Evolutionary conservation across 2,797 vertebrate species (phyloP).

Genomic region (Poeciliopsis paucimaculata): DNA sequence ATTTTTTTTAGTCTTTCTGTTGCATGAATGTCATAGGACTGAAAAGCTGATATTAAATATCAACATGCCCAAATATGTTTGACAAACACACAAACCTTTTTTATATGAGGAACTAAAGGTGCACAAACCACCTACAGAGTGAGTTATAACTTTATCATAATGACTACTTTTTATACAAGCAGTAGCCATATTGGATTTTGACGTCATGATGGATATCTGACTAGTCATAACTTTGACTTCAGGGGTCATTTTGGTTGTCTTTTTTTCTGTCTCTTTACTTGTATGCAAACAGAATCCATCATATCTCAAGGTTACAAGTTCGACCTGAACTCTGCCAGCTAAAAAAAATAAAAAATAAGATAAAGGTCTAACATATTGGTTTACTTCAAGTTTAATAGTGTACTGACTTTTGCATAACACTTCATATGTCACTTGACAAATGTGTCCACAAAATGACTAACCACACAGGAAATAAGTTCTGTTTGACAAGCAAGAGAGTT

Average conservation of each 20-base stretch:
- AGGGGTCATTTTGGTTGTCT: not conserved
- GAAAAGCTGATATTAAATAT: not conserved
- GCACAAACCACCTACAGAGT: not conserved
- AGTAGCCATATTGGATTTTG: not conserved
- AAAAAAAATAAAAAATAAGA: not conserved
- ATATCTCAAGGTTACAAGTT: not conserved
- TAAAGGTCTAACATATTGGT: not conserved
- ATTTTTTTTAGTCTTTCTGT: no score
- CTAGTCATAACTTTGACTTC: not conserved
- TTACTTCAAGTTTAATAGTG: not conserved
- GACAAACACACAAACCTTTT: not conserved
- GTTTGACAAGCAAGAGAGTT: not conserved
- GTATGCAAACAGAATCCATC: not conserved
- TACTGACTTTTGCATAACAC: not conserved
- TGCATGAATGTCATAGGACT: not conserved
- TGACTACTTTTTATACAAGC: not conserved
- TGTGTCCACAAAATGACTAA: not conserved
- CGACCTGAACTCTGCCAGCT: not conserved
- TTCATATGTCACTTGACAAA: not conserved
- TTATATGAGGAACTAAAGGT: not conserved
- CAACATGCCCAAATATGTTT: not conserved
- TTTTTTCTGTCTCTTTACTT: not conserved
- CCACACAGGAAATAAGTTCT: not conserved
- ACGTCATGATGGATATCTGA: not conserved
- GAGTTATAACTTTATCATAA: not conserved